A percentile compares a stretch with the other conserved stretches of the same genome.
These are phyloP conservation scores for Rhimphoctona megacephalus DNA, from an alignment of 2,888 invertebrate genomes.

Conservation along the genomic window DNA sequence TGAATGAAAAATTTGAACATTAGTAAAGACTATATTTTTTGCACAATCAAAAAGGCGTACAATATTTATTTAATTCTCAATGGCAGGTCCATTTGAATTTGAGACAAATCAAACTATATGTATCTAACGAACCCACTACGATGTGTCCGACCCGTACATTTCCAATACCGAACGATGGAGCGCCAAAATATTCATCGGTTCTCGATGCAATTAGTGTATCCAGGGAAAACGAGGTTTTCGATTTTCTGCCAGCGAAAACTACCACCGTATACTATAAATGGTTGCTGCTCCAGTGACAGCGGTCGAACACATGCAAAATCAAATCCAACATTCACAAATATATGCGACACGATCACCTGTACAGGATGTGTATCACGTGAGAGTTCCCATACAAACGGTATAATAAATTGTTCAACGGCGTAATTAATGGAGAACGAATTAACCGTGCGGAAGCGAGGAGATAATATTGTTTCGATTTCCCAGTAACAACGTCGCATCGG, in stretches of 20 bases:
- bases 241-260: constrained; percentile 53
- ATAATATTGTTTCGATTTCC: constrained; percentile 70
- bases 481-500: constrained; percentile 57
- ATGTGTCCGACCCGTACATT: not conserved
- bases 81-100: not conserved
- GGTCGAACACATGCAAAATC: constrained; percentile 21
- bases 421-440: constrained; percentile 70
- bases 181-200: constrained; percentile 81
- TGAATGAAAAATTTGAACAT: not conserved
- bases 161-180: constrained; percentile 20
- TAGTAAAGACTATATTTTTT: not conserved
- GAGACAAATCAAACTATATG: not conserved
- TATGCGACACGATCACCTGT: constrained; percentile 37
- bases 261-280: constrained; percentile 20
- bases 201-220: constrained; percentile 77
- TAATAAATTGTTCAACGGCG: constrained; percentile 68
- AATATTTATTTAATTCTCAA: not conserved
- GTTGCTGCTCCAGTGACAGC: constrained; percentile 35
- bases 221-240: constrained; percentile 73
- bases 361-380: constrained; percentile 58
- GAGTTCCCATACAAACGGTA: constrained; percentile 44
- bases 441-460: constrained; percentile 66
- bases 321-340: constrained; percentile 33
- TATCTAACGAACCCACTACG: not conserved
- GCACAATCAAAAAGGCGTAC: not conserved